These are phyloP conservation scores for Pherbina coryleti DNA, from an alignment of 2,888 invertebrate genomes.

Conservation along the genomic window DNA sequence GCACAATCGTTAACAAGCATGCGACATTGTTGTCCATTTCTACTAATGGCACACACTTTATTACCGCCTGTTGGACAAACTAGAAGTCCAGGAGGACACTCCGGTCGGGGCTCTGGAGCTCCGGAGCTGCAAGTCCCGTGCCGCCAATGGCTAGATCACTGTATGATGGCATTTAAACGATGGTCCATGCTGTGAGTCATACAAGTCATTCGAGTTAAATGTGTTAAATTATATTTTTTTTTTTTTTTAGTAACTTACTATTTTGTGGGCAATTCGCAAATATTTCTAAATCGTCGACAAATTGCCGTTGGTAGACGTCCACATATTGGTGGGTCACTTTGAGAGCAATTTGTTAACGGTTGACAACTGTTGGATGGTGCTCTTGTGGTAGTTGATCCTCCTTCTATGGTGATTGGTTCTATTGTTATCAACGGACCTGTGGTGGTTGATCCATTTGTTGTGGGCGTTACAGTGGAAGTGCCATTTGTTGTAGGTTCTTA, in stretches of 20 bases:
- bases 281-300: constrained; percentile 5
- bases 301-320: not conserved
- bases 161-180: not conserved
- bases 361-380: not conserved
- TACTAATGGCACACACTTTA: constrained; percentile 24
- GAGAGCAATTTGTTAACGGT: not conserved
- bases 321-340: not conserved
- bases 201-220: not conserved
- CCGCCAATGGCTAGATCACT: not conserved
- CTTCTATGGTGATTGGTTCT: too few species aligned
- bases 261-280: not conserved
- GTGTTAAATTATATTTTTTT: too few species aligned
- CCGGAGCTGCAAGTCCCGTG: not conserved
- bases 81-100: not conserved
- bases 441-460: not conserved
- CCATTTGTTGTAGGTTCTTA: not conserved
- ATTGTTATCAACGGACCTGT: not conserved
- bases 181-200: not conserved
- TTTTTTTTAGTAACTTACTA: not conserved
- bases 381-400: not conserved
- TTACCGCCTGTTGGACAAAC: not conserved
- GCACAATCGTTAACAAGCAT: constrained; percentile 27
- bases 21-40: constrained; percentile 30
- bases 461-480: not conserved
- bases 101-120: not conserved